These are phyloP conservation scores for Dendrolimus houi DNA, from an alignment of 2,888 invertebrate species.

Conservation along the genomic window DNA sequence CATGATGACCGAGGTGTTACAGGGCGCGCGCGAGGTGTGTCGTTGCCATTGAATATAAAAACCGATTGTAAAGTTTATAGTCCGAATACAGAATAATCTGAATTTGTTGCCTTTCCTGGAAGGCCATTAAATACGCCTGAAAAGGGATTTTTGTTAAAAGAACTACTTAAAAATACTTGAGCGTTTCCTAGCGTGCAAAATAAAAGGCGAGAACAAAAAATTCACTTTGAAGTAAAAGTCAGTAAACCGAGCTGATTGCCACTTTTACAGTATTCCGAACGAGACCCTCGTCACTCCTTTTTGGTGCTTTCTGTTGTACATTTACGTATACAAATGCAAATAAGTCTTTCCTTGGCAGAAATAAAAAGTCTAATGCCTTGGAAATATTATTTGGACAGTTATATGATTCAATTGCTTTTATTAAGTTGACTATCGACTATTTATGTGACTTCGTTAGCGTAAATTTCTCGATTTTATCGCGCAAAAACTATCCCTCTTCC, in stretches of 20 bases:
- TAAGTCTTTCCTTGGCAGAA: constrained; percentile 22
- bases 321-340: constrained; percentile 51
- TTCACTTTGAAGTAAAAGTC: constrained; percentile 53
- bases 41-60: too few relatives aligned
- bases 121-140: constrained; percentile 20
- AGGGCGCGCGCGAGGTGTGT: too few relatives aligned
- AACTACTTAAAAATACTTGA: constrained; percentile 32
- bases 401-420: not conserved
- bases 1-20: too few relatives aligned
- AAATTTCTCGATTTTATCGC: too few relatives aligned
- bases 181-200: constrained; percentile 30
- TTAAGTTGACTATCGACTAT: not conserved
- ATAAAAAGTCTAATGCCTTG: constrained; percentile 19
- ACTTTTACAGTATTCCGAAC: constrained; percentile 58
- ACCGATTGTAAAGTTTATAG: too few relatives aligned
- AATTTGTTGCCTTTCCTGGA: constrained; percentile 9
- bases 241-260: constrained; percentile 56
- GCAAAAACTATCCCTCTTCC: not conserved
- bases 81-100: too few relatives aligned
- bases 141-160: constrained; percentile 24
- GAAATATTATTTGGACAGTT: constrained; percentile 8
- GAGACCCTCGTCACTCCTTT: constrained; percentile 56
- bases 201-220: constrained; percentile 44
- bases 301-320: constrained; percentile 44
- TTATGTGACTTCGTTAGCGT: not conserved